Evolutionary conservation across 2,797 vertebrate genomes (phyloP).

Genomic region (Chlorospingus flavigularis): DNA sequence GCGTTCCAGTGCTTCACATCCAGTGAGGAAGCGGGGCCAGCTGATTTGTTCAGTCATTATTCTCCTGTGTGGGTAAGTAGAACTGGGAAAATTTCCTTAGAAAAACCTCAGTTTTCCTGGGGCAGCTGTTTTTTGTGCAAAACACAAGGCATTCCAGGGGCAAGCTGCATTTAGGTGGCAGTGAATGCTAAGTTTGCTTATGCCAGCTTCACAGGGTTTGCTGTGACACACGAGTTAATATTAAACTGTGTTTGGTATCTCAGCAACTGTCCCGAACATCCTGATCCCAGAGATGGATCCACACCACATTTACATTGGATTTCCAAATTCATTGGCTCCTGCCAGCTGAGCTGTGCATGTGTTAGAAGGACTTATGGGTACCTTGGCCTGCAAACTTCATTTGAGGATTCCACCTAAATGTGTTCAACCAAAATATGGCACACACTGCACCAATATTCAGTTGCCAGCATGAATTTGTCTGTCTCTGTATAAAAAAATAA

Average conservation of each 20-base stretch:
- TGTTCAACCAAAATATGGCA: neutral
- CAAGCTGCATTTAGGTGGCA: neutral
- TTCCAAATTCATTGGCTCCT: neutral
- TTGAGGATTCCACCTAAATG: neutral
- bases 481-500: neutral
- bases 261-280: neutral
- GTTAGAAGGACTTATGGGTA: neutral
- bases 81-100: neutral
- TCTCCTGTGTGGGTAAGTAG: neutral
- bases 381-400: neutral
- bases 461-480: neutral
- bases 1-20: neutral
- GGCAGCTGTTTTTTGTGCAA: neutral
- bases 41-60: neutral
- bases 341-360: neutral
- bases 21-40: neutral
- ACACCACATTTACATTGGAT: neutral
- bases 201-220: neutral
- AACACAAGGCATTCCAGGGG: neutral
- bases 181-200: neutral
- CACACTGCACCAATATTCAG: neutral
- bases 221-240: constrained; percentile 11
- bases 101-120: neutral
- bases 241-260: neutral
- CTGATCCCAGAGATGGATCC: neutral